Percentiles rank a stretch among this genome's conserved stretches.
These are phyloP conservation scores for Sinopyrophorus schimmeli DNA, from an alignment of 2,888 invertebrate species.

Conservation along the genomic window DNA sequence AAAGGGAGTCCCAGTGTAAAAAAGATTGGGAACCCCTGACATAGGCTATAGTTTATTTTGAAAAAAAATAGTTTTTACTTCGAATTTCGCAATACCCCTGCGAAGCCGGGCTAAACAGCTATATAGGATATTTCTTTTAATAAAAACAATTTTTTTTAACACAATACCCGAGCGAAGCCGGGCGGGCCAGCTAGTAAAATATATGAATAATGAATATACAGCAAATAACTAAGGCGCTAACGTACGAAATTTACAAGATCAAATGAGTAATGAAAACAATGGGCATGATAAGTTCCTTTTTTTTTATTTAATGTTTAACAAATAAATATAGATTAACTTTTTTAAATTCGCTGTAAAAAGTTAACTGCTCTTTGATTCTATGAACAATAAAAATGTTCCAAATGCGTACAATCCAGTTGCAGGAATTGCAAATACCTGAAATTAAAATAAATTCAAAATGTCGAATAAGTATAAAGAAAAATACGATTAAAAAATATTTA, in stretches of 20 bases:
- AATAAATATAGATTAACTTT: slow-evolving; percentile 27
- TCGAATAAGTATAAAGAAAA: neutral
- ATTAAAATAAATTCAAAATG: neutral
- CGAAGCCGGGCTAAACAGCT: too few relatives aligned
- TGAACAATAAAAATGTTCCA: slow-evolving; percentile 74
- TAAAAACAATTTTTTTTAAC: too few relatives aligned
- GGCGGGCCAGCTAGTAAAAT: too few relatives aligned
- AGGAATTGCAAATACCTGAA: slow-evolving; percentile 79
- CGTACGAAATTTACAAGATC: slow-evolving; percentile 5
- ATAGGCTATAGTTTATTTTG: too few relatives aligned
- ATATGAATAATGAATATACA: too few relatives aligned
- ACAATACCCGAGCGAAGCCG: too few relatives aligned
- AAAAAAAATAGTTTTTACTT: too few relatives aligned
- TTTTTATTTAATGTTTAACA: slow-evolving; percentile 26
- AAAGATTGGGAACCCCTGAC: too few relatives aligned
- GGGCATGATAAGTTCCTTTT: slow-evolving; percentile 19
- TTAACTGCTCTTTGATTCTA: slow-evolving; percentile 67
- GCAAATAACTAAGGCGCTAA: slow-evolving; percentile 12
- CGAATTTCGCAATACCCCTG: too few relatives aligned
- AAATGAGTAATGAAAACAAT: neutral
- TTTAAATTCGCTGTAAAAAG: slow-evolving; percentile 24
- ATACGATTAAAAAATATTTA: slow-evolving; percentile 1
- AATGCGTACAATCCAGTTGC: slow-evolving; percentile 79
- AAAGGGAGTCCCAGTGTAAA: too few relatives aligned
- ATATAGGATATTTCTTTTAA: too few relatives aligned